Evolutionary conservation across 2,113 vertebrate genomes (phyloP).

Genomic region (Laterallus jamaicensis): DNA sequence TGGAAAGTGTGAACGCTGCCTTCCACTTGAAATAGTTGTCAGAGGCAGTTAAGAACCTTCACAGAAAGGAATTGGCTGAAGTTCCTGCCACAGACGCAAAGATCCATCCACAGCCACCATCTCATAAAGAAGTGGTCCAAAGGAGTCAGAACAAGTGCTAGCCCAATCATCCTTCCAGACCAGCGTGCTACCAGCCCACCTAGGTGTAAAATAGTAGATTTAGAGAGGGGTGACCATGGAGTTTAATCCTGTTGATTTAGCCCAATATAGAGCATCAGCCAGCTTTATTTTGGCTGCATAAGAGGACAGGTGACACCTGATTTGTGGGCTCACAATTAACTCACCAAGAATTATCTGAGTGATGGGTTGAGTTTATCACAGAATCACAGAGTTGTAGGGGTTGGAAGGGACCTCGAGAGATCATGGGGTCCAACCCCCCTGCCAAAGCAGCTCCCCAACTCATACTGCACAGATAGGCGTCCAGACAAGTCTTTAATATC

Average conservation of each 20-base stretch:
- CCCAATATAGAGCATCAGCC: rapidly evolving
- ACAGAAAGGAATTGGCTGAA: background rate
- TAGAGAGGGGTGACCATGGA: background rate
- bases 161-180: background rate
- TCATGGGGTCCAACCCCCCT: too few species aligned
- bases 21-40: background rate
- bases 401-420: too few species aligned
- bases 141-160: background rate
- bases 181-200: background rate
- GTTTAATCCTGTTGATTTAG: background rate
- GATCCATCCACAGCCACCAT: background rate
- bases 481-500: too few species aligned
- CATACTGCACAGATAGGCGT: too few species aligned
- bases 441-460: too few species aligned
- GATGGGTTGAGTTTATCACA: background rate
- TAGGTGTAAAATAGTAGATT: background rate
- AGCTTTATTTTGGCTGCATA: background rate
- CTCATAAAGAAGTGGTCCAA: background rate
- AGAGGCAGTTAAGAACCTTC: background rate
- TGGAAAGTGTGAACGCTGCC: background rate
- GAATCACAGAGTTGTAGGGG: too few species aligned
- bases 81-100: background rate
- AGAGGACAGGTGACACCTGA: rapidly evolving
- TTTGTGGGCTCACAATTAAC: background rate
- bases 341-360: background rate